Conservation (phyloP, 1,140 invertebrate species). For the Drosophila chauvacae region DNA sequence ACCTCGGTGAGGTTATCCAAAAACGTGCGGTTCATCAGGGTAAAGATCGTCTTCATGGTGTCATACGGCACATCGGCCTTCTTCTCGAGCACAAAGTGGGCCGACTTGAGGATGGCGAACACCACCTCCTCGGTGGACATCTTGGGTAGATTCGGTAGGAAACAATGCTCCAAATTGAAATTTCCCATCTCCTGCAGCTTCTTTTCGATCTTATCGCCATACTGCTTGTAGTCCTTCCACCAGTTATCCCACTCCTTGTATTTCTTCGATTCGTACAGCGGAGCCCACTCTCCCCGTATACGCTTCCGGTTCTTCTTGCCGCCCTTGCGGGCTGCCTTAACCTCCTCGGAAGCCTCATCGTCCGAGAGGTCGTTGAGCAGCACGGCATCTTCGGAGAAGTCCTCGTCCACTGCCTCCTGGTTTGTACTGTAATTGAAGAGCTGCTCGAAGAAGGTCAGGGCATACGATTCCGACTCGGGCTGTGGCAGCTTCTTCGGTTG, state of each 20-base stretch:
- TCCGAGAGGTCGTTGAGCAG: slow-evolving; percentile 46
- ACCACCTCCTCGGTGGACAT: slow-evolving; percentile 63
- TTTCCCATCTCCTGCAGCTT: slow-evolving; percentile 45
- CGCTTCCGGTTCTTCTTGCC: slow-evolving; percentile 60
- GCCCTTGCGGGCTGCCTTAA: slow-evolving; percentile 50
- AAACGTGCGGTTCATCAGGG: slow-evolving; percentile 65
- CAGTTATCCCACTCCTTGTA: slow-evolving; percentile 59
- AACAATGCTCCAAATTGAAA: slow-evolving; percentile 62
- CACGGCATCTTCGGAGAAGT: slow-evolving; percentile 39
- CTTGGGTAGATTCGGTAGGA: slow-evolving; percentile 61
- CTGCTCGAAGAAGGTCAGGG: slow-evolving; percentile 68
- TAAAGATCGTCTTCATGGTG: slow-evolving; percentile 67
- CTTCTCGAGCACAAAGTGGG: slow-evolving; percentile 54
- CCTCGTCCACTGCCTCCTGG: slow-evolving; percentile 56
- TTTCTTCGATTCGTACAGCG: slow-evolving; percentile 42
- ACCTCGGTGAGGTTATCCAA: slow-evolving; percentile 59
- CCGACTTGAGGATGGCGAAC: slow-evolving; percentile 55
- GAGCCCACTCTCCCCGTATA: slow-evolving; percentile 50
- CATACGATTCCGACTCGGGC: slow-evolving; percentile 66
- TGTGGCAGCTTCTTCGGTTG: slow-evolving; percentile 52
- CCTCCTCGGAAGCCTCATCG: slow-evolving; percentile 23
- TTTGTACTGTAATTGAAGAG: slow-evolving; percentile 68
- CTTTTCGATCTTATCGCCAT: slow-evolving; percentile 55
- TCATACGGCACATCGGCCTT: slow-evolving; percentile 67
- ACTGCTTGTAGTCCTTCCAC: slow-evolving; percentile 65